Percentiles rank a stretch among this genome's conserved stretches.
These are phyloP conservation scores for Galleria mellonella DNA, from an alignment of 1,140 invertebrate genomes.

Conservation along the genomic window DNA sequence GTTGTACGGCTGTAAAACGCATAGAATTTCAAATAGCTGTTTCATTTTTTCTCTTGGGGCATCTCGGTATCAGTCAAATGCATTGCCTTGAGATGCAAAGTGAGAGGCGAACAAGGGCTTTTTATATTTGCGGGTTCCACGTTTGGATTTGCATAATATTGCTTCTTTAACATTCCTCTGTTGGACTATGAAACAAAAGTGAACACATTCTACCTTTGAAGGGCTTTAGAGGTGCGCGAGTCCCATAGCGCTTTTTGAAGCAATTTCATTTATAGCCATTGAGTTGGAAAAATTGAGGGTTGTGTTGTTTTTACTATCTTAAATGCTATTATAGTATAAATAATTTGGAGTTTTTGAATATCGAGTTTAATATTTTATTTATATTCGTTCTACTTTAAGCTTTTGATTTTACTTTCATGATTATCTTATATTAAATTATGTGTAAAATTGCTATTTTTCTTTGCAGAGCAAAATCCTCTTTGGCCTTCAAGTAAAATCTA, in stretches of 20 bases:
- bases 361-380: no score
- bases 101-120: slow-evolving; percentile 61
- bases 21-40: slow-evolving; percentile 66
- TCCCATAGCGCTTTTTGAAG: no score
- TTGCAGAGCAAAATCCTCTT: no score
- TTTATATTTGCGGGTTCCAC: slow-evolving; percentile 66
- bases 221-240: neutral
- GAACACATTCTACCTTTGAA: slow-evolving; percentile 6
- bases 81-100: slow-evolving; percentile 70
- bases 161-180: slow-evolving; percentile 59
- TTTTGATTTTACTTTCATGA: no score
- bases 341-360: no score
- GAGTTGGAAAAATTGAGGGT: slow-evolving; percentile 1
- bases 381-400: no score
- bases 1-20: slow-evolving; percentile 37
- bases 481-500: no score
- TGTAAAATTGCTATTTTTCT: no score
- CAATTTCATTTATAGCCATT: no score
- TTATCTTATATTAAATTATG: no score
- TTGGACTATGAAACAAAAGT: slow-evolving; percentile 36
- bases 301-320: slow-evolving; percentile 16
- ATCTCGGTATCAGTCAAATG: slow-evolving; percentile 64
- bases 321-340: slow-evolving; percentile 1
- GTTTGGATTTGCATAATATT: slow-evolving; percentile 54
- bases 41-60: slow-evolving; percentile 63